Evolutionary conservation across 2,113 vertebrate species (phyloP).

Genomic region (Theristicus caerulescens): DNA sequence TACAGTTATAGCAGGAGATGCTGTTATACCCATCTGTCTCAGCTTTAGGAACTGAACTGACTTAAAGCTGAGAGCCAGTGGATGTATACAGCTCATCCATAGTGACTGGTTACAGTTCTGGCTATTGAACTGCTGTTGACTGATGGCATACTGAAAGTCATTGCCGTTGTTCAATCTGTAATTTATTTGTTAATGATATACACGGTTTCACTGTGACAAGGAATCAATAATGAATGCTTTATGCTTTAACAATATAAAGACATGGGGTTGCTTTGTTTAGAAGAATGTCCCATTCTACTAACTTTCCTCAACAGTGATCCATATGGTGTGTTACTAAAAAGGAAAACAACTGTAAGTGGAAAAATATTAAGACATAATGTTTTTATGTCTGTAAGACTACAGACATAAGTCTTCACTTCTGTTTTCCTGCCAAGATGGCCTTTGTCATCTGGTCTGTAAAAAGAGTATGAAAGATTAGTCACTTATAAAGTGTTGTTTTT

Average conservation of each 20-base stretch:
- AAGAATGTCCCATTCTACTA: background rate
- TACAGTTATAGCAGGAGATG: background rate
- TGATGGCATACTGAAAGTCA: background rate
- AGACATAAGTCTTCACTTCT: background rate
- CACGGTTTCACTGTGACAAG: background rate
- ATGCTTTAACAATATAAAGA: background rate
- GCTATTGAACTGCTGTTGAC: background rate
- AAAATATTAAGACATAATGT: background rate
- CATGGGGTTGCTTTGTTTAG: background rate
- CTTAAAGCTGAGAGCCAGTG: accelerated
- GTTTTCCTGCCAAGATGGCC: background rate
- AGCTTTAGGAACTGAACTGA: background rate
- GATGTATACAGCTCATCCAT: accelerated
- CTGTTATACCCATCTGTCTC: too few species aligned
- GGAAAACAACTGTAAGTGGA: background rate
- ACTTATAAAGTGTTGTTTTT: background rate
- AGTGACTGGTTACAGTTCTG: background rate
- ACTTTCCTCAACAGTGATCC: background rate
- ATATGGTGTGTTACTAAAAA: background rate
- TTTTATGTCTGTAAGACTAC: background rate
- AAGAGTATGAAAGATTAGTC: background rate
- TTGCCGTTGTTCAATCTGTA: background rate
- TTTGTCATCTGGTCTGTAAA: background rate
- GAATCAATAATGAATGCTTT: background rate
- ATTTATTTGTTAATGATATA: background rate